Evolutionary conservation across 2,888 invertebrate species (phyloP).

Genomic region (Caenorhabditis doughertyi): DNA sequence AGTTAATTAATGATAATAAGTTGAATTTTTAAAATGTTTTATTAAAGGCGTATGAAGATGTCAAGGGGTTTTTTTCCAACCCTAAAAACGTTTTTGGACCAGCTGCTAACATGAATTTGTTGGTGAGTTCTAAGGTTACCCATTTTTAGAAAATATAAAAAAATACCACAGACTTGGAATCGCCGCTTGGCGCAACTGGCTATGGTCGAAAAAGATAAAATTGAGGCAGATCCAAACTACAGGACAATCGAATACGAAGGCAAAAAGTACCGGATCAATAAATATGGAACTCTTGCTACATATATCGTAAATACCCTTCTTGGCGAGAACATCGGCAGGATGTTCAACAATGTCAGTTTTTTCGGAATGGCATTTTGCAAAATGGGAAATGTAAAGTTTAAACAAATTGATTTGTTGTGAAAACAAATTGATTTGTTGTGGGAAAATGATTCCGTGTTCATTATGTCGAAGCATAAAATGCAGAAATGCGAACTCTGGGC

Average conservation of each 20-base stretch:
- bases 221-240: neutral
- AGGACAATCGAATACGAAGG: constrained; percentile 2
- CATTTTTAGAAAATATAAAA: no score
- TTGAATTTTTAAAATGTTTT: neutral
- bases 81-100: constrained; percentile 14
- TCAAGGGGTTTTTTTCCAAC: neutral
- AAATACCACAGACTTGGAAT: constrained; percentile 21
- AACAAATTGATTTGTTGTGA: no score
- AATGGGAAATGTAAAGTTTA: no score
- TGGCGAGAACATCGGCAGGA: neutral
- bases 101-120: constrained; percentile 10
- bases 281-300: constrained; percentile 3
- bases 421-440: no score
- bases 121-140: no score
- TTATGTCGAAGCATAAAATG: no score
- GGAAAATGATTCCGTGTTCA: no score
- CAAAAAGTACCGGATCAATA: neutral
- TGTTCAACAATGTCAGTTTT: constrained; percentile 6
- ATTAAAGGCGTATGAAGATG: no score
- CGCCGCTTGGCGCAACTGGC: constrained; percentile 26
- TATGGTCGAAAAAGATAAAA: neutral
- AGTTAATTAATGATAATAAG: neutral
- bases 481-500: no score
- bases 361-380: no score
- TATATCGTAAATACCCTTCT: neutral